A percentile compares a stretch with the other conserved stretches of the same genome.
Conservation (phyloP, 2,797 vertebrate genomes). For the Gallinago stenura region DNA sequence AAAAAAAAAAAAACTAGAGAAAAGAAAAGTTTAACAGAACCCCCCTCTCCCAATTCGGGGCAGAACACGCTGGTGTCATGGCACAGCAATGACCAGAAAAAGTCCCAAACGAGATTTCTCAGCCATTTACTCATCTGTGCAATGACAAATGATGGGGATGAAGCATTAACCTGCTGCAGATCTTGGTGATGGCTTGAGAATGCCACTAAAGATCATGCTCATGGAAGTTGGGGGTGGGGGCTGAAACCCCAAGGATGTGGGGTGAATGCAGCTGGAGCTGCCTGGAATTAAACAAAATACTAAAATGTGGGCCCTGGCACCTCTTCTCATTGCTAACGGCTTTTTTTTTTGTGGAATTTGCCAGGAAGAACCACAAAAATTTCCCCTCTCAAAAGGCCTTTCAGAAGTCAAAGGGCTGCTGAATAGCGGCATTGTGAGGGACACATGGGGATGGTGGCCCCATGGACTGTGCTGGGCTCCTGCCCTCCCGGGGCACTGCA, state of each 20-base stretch:
- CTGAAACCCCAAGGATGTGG: neutral
- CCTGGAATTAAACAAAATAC: neutral
- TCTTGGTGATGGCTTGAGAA: neutral
- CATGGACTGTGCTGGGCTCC: neutral
- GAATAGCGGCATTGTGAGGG: neutral
- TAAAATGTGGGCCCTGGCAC: neutral
- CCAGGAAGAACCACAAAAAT: neutral
- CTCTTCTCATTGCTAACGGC: neutral
- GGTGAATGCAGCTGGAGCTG: neutral
- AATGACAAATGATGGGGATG: neutral
- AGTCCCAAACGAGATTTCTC: neutral
- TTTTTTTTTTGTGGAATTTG: neutral
- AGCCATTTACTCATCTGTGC: neutral
- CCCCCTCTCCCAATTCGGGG: accelerated
- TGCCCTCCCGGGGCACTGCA: accelerated
- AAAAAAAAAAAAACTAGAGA: neutral
- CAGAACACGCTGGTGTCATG: neutral
- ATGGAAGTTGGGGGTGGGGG: neutral
- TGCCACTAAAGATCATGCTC: neutral
- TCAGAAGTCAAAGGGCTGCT: slow-evolving; percentile 8
- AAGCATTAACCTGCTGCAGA: neutral
- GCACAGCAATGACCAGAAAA: neutral
- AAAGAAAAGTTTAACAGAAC: neutral
- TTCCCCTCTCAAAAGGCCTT: slow-evolving; percentile 18
- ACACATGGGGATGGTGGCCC: neutral